Conservation (phyloP, 2,888 invertebrate genomes). For the Terebella lapidaria region DNA sequence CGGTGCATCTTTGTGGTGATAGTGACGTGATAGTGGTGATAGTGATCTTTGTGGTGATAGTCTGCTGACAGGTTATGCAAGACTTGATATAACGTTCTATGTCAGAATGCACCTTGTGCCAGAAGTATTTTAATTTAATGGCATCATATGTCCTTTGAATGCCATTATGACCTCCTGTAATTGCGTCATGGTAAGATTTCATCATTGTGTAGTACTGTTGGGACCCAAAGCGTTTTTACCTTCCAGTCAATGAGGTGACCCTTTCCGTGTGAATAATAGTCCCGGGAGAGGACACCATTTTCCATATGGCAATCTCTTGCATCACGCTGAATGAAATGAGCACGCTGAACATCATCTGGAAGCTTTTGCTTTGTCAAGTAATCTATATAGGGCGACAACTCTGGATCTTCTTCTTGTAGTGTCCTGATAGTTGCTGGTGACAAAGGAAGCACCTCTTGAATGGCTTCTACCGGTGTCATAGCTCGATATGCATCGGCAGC, state of each 20-base stretch:
- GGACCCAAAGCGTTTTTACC: neutral
- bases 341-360: neutral
- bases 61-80: slow-evolving; percentile 20
- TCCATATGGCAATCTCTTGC: neutral
- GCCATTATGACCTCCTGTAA: slow-evolving; percentile 20
- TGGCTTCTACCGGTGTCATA: neutral
- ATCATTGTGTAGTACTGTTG: slow-evolving; percentile 14
- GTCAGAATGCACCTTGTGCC: slow-evolving; percentile 25
- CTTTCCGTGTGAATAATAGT: neutral
- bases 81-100: slow-evolving; percentile 13
- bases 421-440: neutral
- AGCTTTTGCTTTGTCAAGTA: neutral
- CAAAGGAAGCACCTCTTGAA: neutral
- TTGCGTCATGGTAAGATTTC: slow-evolving; percentile 18
- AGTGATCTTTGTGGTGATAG: too few relatives aligned
- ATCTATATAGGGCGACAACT: neutral
- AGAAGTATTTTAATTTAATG: slow-evolving; percentile 21
- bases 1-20: slow-evolving; percentile 20
- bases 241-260: neutral
- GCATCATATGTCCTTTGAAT: slow-evolving; percentile 22
- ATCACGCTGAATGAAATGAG: neutral
- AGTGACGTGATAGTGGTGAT: too few relatives aligned
- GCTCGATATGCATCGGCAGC: neutral
- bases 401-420: neutral
- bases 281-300: neutral